phyloP scores from a whole-genome alignment of 2,797 vertebrate species.

The Rhinogobio ventralis region DNA sequence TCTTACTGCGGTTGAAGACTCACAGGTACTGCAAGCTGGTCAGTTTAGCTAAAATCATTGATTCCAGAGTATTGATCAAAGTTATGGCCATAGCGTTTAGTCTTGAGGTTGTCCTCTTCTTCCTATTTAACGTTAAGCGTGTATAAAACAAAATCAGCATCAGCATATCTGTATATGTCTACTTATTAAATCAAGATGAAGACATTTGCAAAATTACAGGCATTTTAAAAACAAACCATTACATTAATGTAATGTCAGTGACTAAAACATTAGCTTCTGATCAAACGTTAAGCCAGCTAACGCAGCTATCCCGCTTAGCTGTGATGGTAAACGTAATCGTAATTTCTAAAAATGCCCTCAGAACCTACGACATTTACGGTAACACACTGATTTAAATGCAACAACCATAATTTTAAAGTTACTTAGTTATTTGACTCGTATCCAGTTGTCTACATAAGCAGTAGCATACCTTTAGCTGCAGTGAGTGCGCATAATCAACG shows the following conservation, averaged over 20 bases:
- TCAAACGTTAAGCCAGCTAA: slow-evolving; percentile 8
- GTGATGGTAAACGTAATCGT: not conserved
- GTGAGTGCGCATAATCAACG: not conserved
- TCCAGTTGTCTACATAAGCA: not conserved
- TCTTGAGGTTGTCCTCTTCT: not conserved
- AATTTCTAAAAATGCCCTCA: not conserved
- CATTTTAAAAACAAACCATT: not conserved
- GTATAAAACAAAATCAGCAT: not conserved
- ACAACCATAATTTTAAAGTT: not conserved
- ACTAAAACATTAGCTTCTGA: not conserved
- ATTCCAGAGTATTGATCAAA: slow-evolving; percentile 11
- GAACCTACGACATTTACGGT: not conserved
- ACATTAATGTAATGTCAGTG: not conserved
- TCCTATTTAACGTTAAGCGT: not conserved
- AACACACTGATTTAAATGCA: not conserved
- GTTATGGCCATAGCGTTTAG: slow-evolving; percentile 8
- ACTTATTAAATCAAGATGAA: not conserved
- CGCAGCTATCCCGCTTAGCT: not conserved
- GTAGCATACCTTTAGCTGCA: slow-evolving; percentile 23
- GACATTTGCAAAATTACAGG: not conserved
- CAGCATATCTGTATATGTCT: not conserved
- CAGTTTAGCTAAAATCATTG: slow-evolving; percentile 35
- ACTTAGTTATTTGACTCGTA: not conserved
- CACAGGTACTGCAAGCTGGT: slow-evolving; percentile 62
- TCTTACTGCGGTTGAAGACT: slow-evolving; percentile 69